Base-by-base conservation (phyloP, 1,140 invertebrate genomes). In the Brachionus koreanus region DNA sequence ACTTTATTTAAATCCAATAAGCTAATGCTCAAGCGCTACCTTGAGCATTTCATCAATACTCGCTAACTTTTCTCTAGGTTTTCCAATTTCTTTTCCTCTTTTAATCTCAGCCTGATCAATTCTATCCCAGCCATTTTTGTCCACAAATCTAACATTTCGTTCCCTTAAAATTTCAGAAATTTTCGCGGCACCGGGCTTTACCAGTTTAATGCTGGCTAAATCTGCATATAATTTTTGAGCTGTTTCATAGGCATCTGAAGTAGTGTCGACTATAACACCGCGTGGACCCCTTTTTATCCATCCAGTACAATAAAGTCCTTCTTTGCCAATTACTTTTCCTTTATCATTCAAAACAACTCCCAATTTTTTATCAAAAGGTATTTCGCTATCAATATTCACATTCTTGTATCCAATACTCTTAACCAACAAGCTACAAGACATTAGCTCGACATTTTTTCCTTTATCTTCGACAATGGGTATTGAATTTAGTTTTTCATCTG, bases 191-290 rank as follows among this genome's bases (percentile, higher is more conserved):
- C 93, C 94, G 67, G 88, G 86, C 88, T 92, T 93, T 2, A 84
- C 57, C 23, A 52, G 5, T 9, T 74, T 25, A 13, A 86, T 65
- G 6, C 52, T 35, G 35, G 85, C 85, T 46, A 77, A 77, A 12
- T 85, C 75, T n/a, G 87, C 23, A 83, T 87, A 86, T 29, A 85
- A 82, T 29, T 87, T 65, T 5, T 92, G 90, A 9, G 91, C 94
- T 42, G 94, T 92, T 84, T 91, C 90, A 88, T 94, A 95, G 42
- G 94, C 93, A 87, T 94, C 93, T 29, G 91, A 93, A 95, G 98
- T 97, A 5, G 97, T 98, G 13, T 92, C 92, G 46, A 96, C 87
- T 84, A 99, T 96, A 0, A 98, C 96, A 12, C 97, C 97, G 0
- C 92, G 91, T 61, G 96, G 95, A 7, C 96, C 95, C 49, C 92